Evolutionary conservation across 2,888 invertebrate species (phyloP).

Genomic region (Buathra laborator): DNA sequence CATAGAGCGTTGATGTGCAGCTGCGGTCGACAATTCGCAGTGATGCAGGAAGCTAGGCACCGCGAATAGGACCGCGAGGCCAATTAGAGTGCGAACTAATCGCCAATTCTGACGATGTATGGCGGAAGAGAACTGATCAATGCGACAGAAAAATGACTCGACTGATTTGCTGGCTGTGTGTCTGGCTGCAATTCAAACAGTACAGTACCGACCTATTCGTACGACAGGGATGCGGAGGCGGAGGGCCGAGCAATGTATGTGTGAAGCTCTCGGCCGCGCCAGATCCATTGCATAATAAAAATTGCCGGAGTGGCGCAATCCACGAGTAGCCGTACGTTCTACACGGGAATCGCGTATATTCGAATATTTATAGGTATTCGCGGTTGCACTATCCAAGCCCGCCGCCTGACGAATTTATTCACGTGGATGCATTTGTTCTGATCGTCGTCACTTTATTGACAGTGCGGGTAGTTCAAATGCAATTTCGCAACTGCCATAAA

Average conservation of each 20-base stretch:
- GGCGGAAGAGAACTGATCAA: slow-evolving; percentile 57
- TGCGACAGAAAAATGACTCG: slow-evolving; percentile 62
- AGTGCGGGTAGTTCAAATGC: slow-evolving; percentile 36
- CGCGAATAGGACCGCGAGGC: slow-evolving; percentile 58
- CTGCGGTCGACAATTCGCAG: slow-evolving; percentile 37
- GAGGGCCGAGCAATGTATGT: slow-evolving; percentile 35
- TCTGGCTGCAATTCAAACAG: slow-evolving; percentile 53
- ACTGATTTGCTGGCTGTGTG: slow-evolving; percentile 45
- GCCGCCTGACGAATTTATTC: slow-evolving; percentile 60
- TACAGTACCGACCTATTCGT: slow-evolving; percentile 18
- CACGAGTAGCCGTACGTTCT: slow-evolving; percentile 12
- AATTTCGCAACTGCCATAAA: slow-evolving; percentile 43
- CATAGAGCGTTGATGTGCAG: slow-evolving; percentile 28
- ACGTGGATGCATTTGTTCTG: slow-evolving; percentile 52
- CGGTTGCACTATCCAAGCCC: slow-evolving; percentile 30
- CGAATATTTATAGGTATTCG: slow-evolving; percentile 53
- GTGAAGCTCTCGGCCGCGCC: slow-evolving; percentile 42
- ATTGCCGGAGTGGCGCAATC: slow-evolving; percentile 53
- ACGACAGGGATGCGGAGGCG: slow-evolving; percentile 16
- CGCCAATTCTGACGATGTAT: slow-evolving; percentile 62
- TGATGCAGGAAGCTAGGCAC: slow-evolving; percentile 45
- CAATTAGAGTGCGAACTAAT: slow-evolving; percentile 66
- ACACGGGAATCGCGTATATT: slow-evolving; percentile 8
- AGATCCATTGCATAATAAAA: slow-evolving; percentile 62
- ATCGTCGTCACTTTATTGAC: slow-evolving; percentile 61